Base-by-base conservation (phyloP, 2,113 vertebrate genomes). In the Nestor notabilis region DNA sequence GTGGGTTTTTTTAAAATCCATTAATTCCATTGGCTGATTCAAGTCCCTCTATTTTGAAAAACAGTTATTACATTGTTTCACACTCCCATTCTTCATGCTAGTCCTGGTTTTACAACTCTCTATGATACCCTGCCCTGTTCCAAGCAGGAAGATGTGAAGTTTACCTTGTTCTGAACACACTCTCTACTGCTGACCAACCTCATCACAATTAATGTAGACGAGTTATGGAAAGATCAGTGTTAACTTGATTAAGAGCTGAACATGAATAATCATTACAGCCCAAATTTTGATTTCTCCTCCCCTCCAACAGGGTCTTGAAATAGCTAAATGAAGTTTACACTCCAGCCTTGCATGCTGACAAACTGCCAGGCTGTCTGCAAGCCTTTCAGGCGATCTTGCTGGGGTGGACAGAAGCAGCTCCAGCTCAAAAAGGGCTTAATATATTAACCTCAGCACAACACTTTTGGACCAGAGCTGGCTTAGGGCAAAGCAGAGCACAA, bases 51-150 rank as follows among this genome's bases (percentile, higher is more conserved):
- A 79, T 94, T 93, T 91, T 87, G 74, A 94, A 52, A 93, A 94
- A 84, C n/a, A 72, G 27, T 33, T 29, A 91, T 71, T 84, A 71
- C 71, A 85, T 94, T 95, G 89, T 81, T 93, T 79, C 84, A 87
- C 23, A 31, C 39, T 82, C 31, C 10, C 37, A 33, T 91, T 93
- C 76, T 78, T 91, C 6, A 9, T 82, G 65, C 23, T 31, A 50
- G 46, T 66, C 43, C 31, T 66, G 60, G 82, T 90, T 94, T 82
- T 76, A 87, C 49, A 83, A 74, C 11, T n/a, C 14, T 53, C 61
- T 70, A 0, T 65, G 69, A 87, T 33, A 75, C n/a, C 18, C 28
- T 89, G 56, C 43, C 55, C n/a, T 91, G 93, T 93, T 68, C 74
- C 47, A 89, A 41, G 47, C 9, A 33, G 33, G 37, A 76, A 94